Percentiles rank a stretch among this genome's conserved stretches.
Evolutionary conservation across 2,888 invertebrate genomes (phyloP).

Genomic region (Spialia ferax): DNA sequence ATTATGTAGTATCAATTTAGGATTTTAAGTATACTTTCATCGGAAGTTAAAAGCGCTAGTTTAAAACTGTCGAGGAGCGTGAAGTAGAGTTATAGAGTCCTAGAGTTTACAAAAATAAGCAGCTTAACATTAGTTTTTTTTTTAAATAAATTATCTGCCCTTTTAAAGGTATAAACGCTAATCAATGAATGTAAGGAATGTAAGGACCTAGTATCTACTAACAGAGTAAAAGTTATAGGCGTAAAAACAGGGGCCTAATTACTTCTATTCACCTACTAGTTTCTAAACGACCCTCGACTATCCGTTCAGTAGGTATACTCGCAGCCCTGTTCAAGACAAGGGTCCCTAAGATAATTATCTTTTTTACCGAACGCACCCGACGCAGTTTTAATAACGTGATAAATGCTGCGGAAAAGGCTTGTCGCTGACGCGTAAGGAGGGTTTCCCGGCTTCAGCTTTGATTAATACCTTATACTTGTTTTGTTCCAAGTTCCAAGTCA

Average conservation of each 20-base stretch:
- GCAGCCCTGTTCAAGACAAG: slow-evolving; percentile 79
- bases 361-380: slow-evolving; percentile 81
- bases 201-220: not conserved
- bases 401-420: slow-evolving; percentile 84
- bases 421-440: slow-evolving; percentile 80
- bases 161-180: not conserved
- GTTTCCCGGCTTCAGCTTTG: slow-evolving; percentile 62
- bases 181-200: not conserved
- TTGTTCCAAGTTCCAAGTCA: not conserved
- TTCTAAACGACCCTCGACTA: not conserved
- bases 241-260: not conserved
- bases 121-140: too few species aligned
- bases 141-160: too few species aligned
- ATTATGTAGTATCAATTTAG: too few species aligned
- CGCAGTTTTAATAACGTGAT: slow-evolving; percentile 83
- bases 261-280: not conserved
- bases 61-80: too few species aligned
- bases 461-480: slow-evolving; percentile 63
- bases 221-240: too few species aligned
- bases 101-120: too few species aligned
- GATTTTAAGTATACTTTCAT: too few species aligned
- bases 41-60: too few species aligned
- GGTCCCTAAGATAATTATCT: slow-evolving; percentile 86
- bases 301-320: slow-evolving; percentile 35
- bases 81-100: too few species aligned